These are phyloP conservation scores for Nanorana parkeri DNA, from an alignment of 2,113 vertebrate genomes.

Conservation along the genomic window DNA sequence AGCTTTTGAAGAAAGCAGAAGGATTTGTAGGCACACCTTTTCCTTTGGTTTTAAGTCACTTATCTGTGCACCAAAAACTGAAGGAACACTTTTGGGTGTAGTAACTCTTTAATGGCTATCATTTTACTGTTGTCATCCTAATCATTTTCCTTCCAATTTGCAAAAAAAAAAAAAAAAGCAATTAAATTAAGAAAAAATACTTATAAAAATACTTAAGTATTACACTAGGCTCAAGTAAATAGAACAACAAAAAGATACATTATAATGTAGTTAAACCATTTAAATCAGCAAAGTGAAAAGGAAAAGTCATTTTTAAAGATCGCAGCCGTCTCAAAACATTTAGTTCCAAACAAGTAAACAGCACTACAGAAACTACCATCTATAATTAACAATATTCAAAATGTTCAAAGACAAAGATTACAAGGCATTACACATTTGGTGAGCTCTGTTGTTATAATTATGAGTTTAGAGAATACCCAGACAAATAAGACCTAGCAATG, in stretches of 20 bases:
- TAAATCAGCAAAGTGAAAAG: conserved; percentile 42
- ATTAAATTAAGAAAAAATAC: conserved; percentile 25
- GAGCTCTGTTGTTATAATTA: conserved; percentile 56
- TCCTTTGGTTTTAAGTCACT: too few species aligned
- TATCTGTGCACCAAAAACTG: too few species aligned
- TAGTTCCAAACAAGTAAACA: conserved; percentile 42
- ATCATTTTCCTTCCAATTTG: not conserved
- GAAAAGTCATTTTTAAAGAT: conserved; percentile 49
- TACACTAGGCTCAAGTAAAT: not conserved
- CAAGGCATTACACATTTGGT: conserved; percentile 55
- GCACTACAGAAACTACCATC: conserved; percentile 41
- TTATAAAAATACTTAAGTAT: conserved; percentile 22
- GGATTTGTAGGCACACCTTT: too few species aligned
- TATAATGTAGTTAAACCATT: conserved; percentile 40
- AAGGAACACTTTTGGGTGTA: not conserved
- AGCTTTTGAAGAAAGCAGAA: too few species aligned
- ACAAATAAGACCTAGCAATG: conserved; percentile 25
- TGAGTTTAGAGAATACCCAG: conserved; percentile 53
- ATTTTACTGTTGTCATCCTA: not conserved
- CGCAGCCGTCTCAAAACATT: conserved; percentile 43
- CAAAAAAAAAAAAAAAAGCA: conserved; percentile 5
- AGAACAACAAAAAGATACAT: not conserved
- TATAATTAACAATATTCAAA: conserved; percentile 57
- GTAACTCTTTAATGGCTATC: not conserved
- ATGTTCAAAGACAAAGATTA: conserved; percentile 58